Evolutionary conservation across 2,888 invertebrate genomes (phyloP).

Genomic region (Malthinus flaveolus): DNA sequence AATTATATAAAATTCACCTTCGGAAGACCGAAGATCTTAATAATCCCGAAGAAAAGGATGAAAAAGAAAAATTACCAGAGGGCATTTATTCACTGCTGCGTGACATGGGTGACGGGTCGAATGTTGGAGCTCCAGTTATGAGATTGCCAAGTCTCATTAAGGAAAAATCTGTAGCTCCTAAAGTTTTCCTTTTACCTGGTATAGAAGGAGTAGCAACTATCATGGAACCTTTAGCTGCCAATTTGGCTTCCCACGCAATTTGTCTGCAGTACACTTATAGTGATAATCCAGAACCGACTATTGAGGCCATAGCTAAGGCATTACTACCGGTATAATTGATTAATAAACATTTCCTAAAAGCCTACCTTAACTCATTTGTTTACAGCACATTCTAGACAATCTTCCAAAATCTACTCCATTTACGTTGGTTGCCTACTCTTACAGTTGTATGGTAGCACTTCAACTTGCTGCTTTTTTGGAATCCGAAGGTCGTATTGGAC

Average conservation of each 20-base stretch:
- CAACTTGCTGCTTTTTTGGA: conserved; percentile 77
- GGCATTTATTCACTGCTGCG: conserved; percentile 64
- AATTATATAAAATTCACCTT: conserved; percentile 59
- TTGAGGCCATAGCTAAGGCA: conserved; percentile 58
- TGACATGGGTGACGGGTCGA: conserved; percentile 64
- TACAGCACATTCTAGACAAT: conserved; percentile 60
- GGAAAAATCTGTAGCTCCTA: conserved; percentile 37
- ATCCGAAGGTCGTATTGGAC: conserved; percentile 65
- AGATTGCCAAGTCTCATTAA: conserved; percentile 21
- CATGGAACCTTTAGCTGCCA: conserved; percentile 58
- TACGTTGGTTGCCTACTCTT: conserved; percentile 87
- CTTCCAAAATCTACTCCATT: conserved; percentile 63
- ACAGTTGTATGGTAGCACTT: conserved; percentile 76
- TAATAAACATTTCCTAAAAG: conserved; percentile 20
- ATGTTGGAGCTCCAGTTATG: conserved; percentile 59
- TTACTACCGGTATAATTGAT: conserved; percentile 58
- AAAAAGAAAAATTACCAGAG: conserved; percentile 21
- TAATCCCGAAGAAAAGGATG: conserved; percentile 9
- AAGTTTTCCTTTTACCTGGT: conserved; percentile 67
- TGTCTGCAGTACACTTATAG: conserved; percentile 59
- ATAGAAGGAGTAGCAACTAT: conserved; percentile 66
- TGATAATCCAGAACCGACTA: conserved; percentile 52
- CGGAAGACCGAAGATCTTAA: conserved; percentile 54
- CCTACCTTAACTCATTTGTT: not conserved
- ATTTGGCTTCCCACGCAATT: conserved; percentile 58